Evolutionary conservation across 2,888 invertebrate species (phyloP).

Genomic region (Cataglyphis cursor): DNA sequence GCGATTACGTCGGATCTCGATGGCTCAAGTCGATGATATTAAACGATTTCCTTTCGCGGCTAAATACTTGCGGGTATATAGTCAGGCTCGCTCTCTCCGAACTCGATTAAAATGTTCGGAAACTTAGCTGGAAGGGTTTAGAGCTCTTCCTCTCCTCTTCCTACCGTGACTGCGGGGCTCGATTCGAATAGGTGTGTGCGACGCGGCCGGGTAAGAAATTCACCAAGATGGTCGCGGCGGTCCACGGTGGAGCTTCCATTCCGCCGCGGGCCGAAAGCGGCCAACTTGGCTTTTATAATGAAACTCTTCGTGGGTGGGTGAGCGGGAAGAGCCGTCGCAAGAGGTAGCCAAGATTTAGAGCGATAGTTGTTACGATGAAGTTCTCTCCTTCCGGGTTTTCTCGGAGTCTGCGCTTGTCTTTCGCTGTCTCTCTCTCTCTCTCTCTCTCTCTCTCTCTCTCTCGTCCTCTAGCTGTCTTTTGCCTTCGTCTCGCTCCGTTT

Average conservation of each 20-base stretch:
- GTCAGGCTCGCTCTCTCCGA: constrained; percentile 22
- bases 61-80: constrained; percentile 46
- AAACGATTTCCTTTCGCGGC: constrained; percentile 49
- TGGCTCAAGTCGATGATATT: constrained; percentile 46
- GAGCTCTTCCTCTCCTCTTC: not conserved
- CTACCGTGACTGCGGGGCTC: constrained; percentile 8
- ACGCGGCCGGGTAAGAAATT: constrained; percentile 53
- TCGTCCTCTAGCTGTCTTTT: not conserved
- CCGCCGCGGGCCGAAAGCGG: constrained; percentile 25
- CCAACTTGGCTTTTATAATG: constrained; percentile 78
- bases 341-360: constrained; percentile 77
- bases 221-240: constrained; percentile 51
- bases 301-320: constrained; percentile 71
- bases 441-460: not conserved
- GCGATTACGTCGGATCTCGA: constrained; percentile 26
- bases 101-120: constrained; percentile 56
- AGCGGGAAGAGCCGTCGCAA: constrained; percentile 50
- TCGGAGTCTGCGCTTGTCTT: constrained; percentile 14
- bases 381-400: constrained; percentile 60
- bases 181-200: constrained; percentile 22
- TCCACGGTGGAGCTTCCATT: constrained; percentile 18
- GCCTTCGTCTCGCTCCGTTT: constrained; percentile 66
- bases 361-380: constrained; percentile 78
- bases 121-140: constrained; percentile 45
- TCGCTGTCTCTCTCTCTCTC: not conserved